Base-by-base conservation (phyloP, 2,113 vertebrate genomes). In the Mola mola region DNA sequence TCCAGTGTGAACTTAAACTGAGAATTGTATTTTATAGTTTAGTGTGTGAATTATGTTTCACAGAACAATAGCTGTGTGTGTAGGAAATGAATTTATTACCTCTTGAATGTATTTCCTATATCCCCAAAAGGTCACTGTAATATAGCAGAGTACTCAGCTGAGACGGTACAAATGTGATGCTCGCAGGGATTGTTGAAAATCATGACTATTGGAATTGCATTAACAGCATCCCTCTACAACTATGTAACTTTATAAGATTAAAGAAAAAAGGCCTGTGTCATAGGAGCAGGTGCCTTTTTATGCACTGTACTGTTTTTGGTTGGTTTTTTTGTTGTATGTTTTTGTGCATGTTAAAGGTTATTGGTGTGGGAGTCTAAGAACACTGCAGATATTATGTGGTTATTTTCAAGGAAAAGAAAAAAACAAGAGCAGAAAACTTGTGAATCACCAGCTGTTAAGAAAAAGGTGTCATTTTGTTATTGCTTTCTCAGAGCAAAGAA, bases 391-490 rank as follows among this genome's bases (percentile, higher is more conserved):
- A n/a, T n/a, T n/a, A n/a, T n/a, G n/a, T n/a, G 37, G 64, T 76
- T 60, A 77, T 22, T 56, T 55, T n/a, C n/a, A n/a, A n/a, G n/a
- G 4, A 58, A 46, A 53, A 61, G 56, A 13, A 64, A n/a, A 38
- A 64, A 13, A 60, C 44, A 66, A n/a, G 38, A 42, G 55, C 33
- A 68, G 46, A 79, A 25, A 73, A 60, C 37, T 58, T 71, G 72
- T 76, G 51, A 53, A 75, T 83, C 86, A 89, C 89, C 87, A 87
- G 89, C 87, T 83, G 66, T 57, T 80, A 47, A 81, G 64, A 71
- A 53, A 52, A 47, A 9, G 55, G 44, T 70, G 53, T 59, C 68
- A 69, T 51, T 36, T 58, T 67, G 66, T 75, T 84, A 31, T 84
- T 78, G 78, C 80, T 86, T 69, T 74, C 50, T 65, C 1, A 15